Base-by-base conservation (phyloP, 2,797 vertebrate species). In the Aulostomus chinensis region DNA sequence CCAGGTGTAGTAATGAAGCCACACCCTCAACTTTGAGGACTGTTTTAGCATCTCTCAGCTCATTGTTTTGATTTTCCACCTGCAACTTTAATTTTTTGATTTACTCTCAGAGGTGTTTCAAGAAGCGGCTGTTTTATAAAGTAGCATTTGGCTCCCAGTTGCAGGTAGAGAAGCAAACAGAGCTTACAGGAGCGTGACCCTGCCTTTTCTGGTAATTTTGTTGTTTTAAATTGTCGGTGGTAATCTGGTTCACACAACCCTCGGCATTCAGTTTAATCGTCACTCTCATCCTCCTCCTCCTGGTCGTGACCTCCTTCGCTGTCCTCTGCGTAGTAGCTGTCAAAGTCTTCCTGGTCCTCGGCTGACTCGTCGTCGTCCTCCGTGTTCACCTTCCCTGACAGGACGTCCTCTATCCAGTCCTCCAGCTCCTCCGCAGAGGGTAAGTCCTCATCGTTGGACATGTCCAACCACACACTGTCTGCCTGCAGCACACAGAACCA, bases 331-430 rank as follows among this genome's bases (percentile, higher is more conserved):
- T 85, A 46, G 0, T 93, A 77, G 0, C 84, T 61, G 0, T 92
- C 87, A 0, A 8, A 12, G 9, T 35, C 4, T 1, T 92, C 88
- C 0, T 69, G 75, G 0, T 91, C 80, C 0, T 90, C 91, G 0
- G 89, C 83, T 0, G 88, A 89, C 0, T 94, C 91, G 0, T 91
- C 80, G 0, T 98, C 96, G 0, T 98, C 96, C 73, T 99, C 97
- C 0, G 96, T 98, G 71, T 97, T 98, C 77, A 99, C 94, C 85
- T 95, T 96, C 37, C 97, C 96, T 0, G 96, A 97, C 63, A 99
- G 91, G 20, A 99, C 97, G 0, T 99, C 96, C 61, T 98, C 95
- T 15, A 99, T 96, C 97, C 97, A 99, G 74, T 99, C 94, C 81
- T 99, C 96, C 78, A 99, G 90, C 73, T 98, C 96, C 83, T 95